phyloP scores from a whole-genome alignment of 1,140 invertebrate species.

The Temnothorax nylanderi region DNA sequence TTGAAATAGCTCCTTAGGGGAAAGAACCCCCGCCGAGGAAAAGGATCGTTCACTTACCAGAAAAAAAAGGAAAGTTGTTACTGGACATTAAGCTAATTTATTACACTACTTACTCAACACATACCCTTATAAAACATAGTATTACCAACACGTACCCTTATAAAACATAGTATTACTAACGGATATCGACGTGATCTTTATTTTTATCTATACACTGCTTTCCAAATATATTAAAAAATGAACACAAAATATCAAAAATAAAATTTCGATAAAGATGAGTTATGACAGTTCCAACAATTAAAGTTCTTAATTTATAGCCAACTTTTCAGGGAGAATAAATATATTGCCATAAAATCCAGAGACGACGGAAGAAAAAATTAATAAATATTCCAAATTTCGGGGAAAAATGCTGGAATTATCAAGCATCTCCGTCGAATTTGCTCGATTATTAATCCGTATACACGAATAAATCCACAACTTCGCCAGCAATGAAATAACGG shows the following conservation, averaged over 20 bases:
- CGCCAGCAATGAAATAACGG: background rate
- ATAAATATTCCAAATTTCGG: conserved; percentile 12
- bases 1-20: conserved; percentile 28
- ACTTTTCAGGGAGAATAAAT: background rate
- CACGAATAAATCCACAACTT: conserved; percentile 16
- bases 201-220: background rate
- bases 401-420: background rate
- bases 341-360: conserved; percentile 1
- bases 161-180: background rate
- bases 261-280: background rate
- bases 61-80: conserved; percentile 26
- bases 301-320: background rate
- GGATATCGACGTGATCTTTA: background rate
- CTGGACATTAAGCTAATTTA: conserved; percentile 40
- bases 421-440: background rate
- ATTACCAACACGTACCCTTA: background rate
- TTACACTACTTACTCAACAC: conserved; percentile 9
- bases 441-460: background rate
- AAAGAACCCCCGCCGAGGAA: background rate
- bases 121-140: conserved; percentile 7
- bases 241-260: background rate
- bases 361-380: background rate
- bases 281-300: background rate
- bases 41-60: conserved; percentile 36
- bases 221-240: background rate